A percentile compares a stretch with the other conserved stretches of the same genome.
Evolutionary conservation across 2,113 vertebrate species (phyloP).

Genomic region (Toxostoma redivivum): DNA sequence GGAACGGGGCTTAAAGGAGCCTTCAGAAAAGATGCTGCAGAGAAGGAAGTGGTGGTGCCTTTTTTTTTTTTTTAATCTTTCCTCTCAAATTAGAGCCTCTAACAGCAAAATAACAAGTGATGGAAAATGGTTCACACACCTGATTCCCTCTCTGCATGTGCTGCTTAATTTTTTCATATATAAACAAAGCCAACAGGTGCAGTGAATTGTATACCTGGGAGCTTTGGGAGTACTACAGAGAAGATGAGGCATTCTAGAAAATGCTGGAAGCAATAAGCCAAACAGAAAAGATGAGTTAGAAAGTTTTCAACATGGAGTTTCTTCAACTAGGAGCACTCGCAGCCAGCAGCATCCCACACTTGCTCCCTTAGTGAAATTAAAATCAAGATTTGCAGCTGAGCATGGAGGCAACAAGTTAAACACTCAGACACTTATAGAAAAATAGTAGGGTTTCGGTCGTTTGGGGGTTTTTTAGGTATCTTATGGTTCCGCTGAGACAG

Average conservation of each 20-base stretch:
- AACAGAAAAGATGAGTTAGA: background rate
- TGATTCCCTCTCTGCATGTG: background rate
- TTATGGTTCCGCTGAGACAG: background rate
- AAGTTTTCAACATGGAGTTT: background rate
- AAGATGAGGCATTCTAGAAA: background rate
- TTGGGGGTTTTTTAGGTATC: rapidly evolving
- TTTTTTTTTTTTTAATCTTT: background rate
- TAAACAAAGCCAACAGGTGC: background rate
- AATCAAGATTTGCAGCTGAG: background rate
- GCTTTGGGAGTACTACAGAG: background rate
- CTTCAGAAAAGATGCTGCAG: background rate
- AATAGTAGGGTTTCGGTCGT: rapidly evolving
- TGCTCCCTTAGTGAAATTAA: background rate
- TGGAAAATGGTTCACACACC: background rate
- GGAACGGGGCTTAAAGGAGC: background rate
- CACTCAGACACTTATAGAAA: rapidly evolving
- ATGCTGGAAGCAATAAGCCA: background rate
- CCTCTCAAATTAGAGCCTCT: background rate
- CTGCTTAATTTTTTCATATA: background rate
- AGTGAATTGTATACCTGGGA: background rate
- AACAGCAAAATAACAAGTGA: background rate
- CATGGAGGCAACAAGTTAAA: background rate
- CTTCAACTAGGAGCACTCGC: background rate
- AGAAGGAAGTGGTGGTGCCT: background rate
- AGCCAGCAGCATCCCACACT: background rate